Evolutionary conservation across 2,888 invertebrate species (phyloP), one percentile per base, ranked within the genome.

Genomic region (Hyalella azteca): DNA sequence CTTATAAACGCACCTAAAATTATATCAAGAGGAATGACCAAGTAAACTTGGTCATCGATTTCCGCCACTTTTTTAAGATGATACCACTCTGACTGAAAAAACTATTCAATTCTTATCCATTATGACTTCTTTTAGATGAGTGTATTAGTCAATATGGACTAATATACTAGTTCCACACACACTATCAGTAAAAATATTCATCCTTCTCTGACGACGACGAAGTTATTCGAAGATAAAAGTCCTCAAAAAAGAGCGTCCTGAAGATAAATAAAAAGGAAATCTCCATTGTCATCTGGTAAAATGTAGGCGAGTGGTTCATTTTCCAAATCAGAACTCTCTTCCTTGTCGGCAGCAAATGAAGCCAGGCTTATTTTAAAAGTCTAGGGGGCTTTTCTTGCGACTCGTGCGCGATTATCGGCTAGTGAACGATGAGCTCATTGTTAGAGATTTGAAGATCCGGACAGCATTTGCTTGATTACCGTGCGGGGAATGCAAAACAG

Each of bases 381-480:
- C 66, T 66, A 19, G 66, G n/a, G n/a, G 13, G 66, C 66, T 66
- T 66, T 66, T 66, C 36, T 29, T 36, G 36, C 11, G 13, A 5
- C 66, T 66, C 66, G 3, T 19, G 9, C 36, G 66, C 66, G 36
- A 66, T 66, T 66, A 66, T 66, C 66, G 36, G 36, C 36, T 36
- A 19, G 66, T 36, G 66, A 66, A 29, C 66, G 29, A 66, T 66
- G 66, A 15, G 36, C 19, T 36, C 66, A 66, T 66, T 66, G 66
- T 66, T 5, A 54, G 66, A 29, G 66, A 66, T 66, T 66, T 66
- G 66, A 66, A 19, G 66, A 66, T 66, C 19, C 36, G 66, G 36
- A 36, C 36, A 32, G 66, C 66, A 66, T 66, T 66, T 66, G 66
- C 66, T 66, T 66, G 66, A 66, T 66, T 66, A 36, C 66, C 66